Evolutionary conservation across 2,797 vertebrate genomes (phyloP).

Genomic region (Potorous gilbertii): DNA sequence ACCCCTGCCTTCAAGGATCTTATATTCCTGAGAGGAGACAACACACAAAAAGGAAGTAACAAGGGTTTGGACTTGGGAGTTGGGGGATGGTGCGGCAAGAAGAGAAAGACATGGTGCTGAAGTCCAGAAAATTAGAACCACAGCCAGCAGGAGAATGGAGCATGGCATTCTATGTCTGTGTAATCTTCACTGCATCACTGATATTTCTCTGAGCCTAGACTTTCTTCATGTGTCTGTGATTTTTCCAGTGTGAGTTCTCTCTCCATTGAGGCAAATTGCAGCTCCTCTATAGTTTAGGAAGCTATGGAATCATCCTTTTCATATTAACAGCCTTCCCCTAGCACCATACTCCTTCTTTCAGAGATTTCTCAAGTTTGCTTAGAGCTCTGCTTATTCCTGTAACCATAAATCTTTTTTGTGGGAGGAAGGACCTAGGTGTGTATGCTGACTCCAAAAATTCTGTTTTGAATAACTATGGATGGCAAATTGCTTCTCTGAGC

Average conservation of each 20-base stretch:
- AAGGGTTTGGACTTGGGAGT: neutral
- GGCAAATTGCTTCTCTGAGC: neutral
- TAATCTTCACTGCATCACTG: neutral
- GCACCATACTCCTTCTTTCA: neutral
- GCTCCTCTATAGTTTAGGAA: neutral
- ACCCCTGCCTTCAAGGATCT: neutral
- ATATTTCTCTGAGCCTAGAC: neutral
- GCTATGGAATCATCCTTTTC: neutral
- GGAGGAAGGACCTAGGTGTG: neutral
- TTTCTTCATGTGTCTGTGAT: neutral
- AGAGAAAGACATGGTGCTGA: neutral
- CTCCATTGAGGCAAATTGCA: neutral
- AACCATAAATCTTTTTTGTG: neutral
- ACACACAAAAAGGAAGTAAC: neutral
- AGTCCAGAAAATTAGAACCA: neutral
- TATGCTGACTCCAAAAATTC: neutral
- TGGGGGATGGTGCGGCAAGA: neutral
- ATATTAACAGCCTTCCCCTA: neutral
- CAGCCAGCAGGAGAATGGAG: neutral
- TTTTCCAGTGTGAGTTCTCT: neutral
- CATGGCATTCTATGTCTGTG: neutral
- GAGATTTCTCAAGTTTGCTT: neutral
- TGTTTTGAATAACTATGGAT: neutral
- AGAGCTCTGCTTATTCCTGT: neutral
- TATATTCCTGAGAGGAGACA: neutral